Evolutionary conservation across 2,888 invertebrate species (phyloP).

Genomic region (Caenorhabditis doughertyi): DNA sequence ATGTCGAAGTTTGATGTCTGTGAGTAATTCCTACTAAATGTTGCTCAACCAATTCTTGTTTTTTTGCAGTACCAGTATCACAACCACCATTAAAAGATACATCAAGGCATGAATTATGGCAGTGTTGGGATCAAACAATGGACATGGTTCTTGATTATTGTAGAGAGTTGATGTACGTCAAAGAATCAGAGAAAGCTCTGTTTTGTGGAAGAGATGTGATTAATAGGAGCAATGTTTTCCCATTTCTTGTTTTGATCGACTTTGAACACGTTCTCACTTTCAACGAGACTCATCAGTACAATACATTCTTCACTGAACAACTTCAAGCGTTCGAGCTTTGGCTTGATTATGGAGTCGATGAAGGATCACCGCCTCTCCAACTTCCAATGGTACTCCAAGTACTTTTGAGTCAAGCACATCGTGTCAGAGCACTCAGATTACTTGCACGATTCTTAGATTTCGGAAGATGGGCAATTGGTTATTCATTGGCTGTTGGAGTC

Average conservation of each 20-base stretch:
- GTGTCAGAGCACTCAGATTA: slow-evolving; percentile 94
- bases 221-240: slow-evolving; percentile 50
- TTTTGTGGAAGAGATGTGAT: slow-evolving; percentile 58
- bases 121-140: slow-evolving; percentile 96
- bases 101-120: slow-evolving; percentile 87
- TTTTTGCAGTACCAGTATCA: slow-evolving; percentile 86
- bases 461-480: slow-evolving; percentile 92
- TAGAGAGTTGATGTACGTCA: slow-evolving; percentile 56
- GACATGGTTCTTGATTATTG: slow-evolving; percentile 91
- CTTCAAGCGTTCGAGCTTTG: slow-evolving; percentile 95
- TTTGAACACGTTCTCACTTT: slow-evolving; percentile 41
- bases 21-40: slow-evolving; percentile 20
- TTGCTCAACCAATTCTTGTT: neutral
- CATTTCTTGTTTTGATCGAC: slow-evolving; percentile 58
- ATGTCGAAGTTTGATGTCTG: slow-evolving; percentile 93
- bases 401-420: slow-evolving; percentile 86
- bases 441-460: slow-evolving; percentile 94
- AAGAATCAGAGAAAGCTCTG: slow-evolving; percentile 29
- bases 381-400: slow-evolving; percentile 96
- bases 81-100: slow-evolving; percentile 94
- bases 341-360: slow-evolving; percentile 90
- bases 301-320: slow-evolving; percentile 97
- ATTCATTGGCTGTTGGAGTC: slow-evolving; percentile 94
- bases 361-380: slow-evolving; percentile 92
- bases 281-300: slow-evolving; percentile 81